Evolutionary conservation across 2,113 vertebrate genomes (phyloP).

Genomic region (Taurulus bubalis): DNA sequence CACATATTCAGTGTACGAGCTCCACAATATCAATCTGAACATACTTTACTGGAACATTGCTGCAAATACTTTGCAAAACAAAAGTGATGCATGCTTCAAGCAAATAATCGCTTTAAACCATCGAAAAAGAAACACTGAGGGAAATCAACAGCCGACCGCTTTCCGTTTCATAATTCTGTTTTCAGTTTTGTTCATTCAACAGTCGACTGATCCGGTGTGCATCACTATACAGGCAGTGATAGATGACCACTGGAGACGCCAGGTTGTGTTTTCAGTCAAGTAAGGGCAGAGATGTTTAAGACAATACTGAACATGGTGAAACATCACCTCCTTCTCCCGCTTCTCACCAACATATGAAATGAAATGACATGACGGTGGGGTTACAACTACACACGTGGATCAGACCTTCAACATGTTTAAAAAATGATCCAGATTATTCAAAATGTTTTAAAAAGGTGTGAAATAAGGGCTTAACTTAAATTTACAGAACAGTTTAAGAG

Average conservation of each 20-base stretch:
- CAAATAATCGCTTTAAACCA: slow-evolving; percentile 16
- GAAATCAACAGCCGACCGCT: not conserved
- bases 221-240: slow-evolving; percentile 2
- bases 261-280: slow-evolving; percentile 4
- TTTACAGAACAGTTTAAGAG: not conserved
- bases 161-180: not conserved
- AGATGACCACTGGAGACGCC: not conserved
- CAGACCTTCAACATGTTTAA: not conserved
- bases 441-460: not conserved
- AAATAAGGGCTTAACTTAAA: not conserved
- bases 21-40: not conserved
- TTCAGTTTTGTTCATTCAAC: not conserved
- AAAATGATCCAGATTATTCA: not conserved
- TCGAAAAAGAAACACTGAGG: slow-evolving; percentile 8
- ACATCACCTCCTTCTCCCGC: not conserved
- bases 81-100: slow-evolving; percentile 28
- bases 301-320: not conserved
- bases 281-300: not conserved
- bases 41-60: slow-evolving; percentile 18
- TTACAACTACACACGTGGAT: not conserved
- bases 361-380: not conserved
- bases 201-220: not conserved
- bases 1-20: not conserved
- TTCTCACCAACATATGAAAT: not conserved
- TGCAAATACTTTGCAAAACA: slow-evolving; percentile 8